Evolutionary conservation across 2,797 vertebrate species (phyloP), one percentile per base, ranked within the genome.

Genomic region (Anolis apletophallus): DNA sequence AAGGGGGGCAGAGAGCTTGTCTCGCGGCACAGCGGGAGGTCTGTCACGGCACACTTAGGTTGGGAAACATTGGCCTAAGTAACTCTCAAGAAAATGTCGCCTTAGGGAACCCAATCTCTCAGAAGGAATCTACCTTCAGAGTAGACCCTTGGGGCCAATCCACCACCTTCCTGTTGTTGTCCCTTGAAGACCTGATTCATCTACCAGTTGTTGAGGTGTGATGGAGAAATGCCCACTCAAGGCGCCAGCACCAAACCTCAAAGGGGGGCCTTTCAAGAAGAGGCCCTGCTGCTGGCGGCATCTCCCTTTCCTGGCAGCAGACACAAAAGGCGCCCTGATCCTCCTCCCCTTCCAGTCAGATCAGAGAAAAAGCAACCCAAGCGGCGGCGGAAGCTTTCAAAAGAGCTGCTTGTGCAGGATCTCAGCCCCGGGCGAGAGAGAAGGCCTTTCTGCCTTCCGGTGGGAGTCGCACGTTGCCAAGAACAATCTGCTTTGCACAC

Each of bases 271-370:
- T 71, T 46, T 17, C 52, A 59, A 3, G 2, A 9, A 21, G 73
- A 57, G 14, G 29, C 59, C 19, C 26, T n/a, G n/a, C n/a, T n/a
- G 9, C 36, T 32, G 32, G 3, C 16, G 29, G 5, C 17, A 19
- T n/a, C 61, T 77, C 36, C 40, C n/a, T 69, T 8, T 32, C 23
- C 16, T 10, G 50, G 54, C 40, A 72, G 77, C 50, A 1, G 1
- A 64, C 14, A 0, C 2, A 4, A 0, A n/a, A 8, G 3, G 1
- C 29, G 12, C 34, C 77, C n/a, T 13, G 6, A 3, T 32, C 52
- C 26, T 13, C 57, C 32, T 16, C 21, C 10, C 12, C 50, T 68
- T 36, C 55, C 73, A 61, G 78, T 52, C 79, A n/a, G 52, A 67
- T 9, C 36, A 67, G 50, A 16, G 81, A 36, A 64, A 79, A 46